A percentile compares a stretch with the other conserved stretches of the same genome.
These are phyloP conservation scores for Lepidurus arcticus DNA, from an alignment of 1,140 invertebrate genomes.

Conservation along the genomic window DNA sequence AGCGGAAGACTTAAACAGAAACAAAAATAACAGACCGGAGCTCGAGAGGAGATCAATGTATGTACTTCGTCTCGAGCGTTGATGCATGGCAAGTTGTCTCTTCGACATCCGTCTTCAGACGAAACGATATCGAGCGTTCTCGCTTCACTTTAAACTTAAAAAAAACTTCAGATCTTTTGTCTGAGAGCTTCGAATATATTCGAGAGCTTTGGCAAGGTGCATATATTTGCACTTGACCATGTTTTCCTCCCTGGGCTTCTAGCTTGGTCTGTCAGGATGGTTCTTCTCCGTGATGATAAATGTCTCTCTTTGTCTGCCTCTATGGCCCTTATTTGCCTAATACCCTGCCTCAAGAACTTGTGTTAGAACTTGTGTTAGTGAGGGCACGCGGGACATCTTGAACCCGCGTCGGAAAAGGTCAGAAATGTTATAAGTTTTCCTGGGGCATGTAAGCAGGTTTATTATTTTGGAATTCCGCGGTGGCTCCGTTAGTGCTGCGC, in stretches of 20 bases:
- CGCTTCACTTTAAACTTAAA: not conserved
- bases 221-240: too few relatives aligned
- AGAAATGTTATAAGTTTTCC: not conserved
- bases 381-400: not conserved
- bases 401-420: not conserved
- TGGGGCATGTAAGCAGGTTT: not conserved
- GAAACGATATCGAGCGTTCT: not conserved
- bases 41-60: conserved; percentile 10
- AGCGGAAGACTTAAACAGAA: not conserved
- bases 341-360: not conserved
- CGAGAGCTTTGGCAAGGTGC: too few relatives aligned
- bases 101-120: too few relatives aligned
- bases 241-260: too few relatives aligned
- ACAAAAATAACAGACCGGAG: not conserved
- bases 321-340: conserved; percentile 7
- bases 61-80: conserved; percentile 6
- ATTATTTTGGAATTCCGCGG: not conserved
- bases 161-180: too few relatives aligned
- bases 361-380: too few relatives aligned
- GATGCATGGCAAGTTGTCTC: conserved; percentile 17
- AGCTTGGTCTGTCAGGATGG: too few relatives aligned
- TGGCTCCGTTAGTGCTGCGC: not conserved
- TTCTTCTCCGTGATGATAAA: too few relatives aligned
- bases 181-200: too few relatives aligned
- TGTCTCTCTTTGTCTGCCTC: not conserved